Conservation (phyloP, 2,113 vertebrate species). For the Madoqua kirkii region DNA sequence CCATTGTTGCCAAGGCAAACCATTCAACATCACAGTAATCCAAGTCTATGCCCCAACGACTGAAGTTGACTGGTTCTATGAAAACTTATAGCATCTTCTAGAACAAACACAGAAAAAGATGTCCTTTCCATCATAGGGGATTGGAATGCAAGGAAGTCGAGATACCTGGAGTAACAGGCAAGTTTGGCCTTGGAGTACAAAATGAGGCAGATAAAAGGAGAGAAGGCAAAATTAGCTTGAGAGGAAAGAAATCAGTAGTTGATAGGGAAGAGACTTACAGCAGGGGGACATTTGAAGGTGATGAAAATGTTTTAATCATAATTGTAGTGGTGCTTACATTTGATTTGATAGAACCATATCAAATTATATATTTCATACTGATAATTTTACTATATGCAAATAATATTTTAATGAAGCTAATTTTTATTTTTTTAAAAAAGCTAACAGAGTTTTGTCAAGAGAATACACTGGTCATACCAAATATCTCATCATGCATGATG, state of each 20-base stretch:
- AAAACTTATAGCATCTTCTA: background rate
- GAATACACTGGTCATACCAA: background rate
- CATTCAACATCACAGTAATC: background rate
- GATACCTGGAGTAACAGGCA: background rate
- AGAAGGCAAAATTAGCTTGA: background rate
- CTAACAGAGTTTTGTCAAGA: background rate
- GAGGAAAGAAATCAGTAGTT: background rate
- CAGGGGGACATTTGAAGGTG: background rate
- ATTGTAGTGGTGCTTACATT: background rate
- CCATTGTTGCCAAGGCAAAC: background rate
- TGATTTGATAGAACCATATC: background rate
- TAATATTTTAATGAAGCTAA: background rate
- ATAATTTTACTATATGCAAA: background rate
- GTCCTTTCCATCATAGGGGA: background rate
- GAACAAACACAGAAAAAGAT: background rate
- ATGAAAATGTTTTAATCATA: background rate
- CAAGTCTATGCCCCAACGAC: background rate
- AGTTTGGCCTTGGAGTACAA: background rate
- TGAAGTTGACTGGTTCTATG: background rate
- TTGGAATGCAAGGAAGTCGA: background rate
- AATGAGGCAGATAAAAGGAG: background rate
- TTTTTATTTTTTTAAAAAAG: background rate
- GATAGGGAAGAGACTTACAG: background rate
- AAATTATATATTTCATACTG: background rate
- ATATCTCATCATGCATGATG: background rate